A percentile compares a stretch with the other conserved stretches of the same genome.
Conservation (phyloP, 1,140 invertebrate genomes). For the Lysiphlebus fabarum region DNA sequence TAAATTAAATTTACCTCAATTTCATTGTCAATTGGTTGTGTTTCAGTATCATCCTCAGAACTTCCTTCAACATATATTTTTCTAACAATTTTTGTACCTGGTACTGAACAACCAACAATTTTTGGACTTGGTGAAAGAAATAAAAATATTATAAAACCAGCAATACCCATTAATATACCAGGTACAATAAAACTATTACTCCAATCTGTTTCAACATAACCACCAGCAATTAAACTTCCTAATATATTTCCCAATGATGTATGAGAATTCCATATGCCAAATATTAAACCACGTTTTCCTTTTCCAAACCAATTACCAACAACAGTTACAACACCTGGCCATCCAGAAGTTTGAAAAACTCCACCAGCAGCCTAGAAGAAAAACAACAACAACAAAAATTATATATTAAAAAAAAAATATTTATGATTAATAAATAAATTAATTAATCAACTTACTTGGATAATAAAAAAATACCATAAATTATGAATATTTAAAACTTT, state of each 20-base stretch:
- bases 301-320: slow-evolving; percentile 96
- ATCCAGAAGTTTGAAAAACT: slow-evolving; percentile 86
- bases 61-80: slow-evolving; percentile 42
- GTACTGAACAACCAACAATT: slow-evolving; percentile 64
- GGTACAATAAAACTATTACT: slow-evolving; percentile 89
- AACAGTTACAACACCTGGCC: slow-evolving; percentile 89
- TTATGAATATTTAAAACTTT: slow-evolving; percentile 79
- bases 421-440: too few species aligned
- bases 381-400: slow-evolving; percentile 21
- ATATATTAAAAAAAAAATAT: too few species aligned
- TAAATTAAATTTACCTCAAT: slow-evolving; percentile 45
- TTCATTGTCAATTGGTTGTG: slow-evolving; percentile 32
- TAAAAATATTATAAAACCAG: slow-evolving; percentile 80
- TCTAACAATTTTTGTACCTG: slow-evolving; percentile 43
- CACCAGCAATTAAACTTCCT: slow-evolving; percentile 76
- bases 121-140: slow-evolving; percentile 79
- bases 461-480: slow-evolving; percentile 79
- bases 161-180: slow-evolving; percentile 74
- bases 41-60: slow-evolving; percentile 30
- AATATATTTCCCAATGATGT: slow-evolving; percentile 94
- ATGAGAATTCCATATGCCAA: slow-evolving; percentile 96
- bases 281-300: slow-evolving; percentile 85
- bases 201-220: slow-evolving; percentile 86
- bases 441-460: slow-evolving; percentile 66
- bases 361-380: slow-evolving; percentile 70